These are phyloP conservation scores for Parelbella ahira DNA, from an alignment of 2,888 invertebrate species.

Conservation along the genomic window DNA sequence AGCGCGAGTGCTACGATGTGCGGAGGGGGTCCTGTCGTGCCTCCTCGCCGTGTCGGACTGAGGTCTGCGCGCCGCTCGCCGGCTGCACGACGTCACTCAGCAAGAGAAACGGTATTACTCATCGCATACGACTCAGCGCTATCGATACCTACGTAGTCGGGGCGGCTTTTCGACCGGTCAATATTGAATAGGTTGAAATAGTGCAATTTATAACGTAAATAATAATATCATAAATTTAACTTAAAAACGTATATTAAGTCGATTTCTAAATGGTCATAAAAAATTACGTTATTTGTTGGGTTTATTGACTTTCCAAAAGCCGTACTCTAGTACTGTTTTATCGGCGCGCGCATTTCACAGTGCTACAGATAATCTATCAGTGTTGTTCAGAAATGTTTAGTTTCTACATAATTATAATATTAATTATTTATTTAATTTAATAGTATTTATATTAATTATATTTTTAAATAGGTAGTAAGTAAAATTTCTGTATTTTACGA, in stretches of 20 bases:
- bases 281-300: no score
- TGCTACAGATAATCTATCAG: no score
- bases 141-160: slow-evolving; percentile 35
- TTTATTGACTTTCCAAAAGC: no score
- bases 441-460: no score
- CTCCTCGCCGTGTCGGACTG: slow-evolving; percentile 66
- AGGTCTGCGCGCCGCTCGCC: slow-evolving; percentile 44
- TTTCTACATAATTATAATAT: no score
- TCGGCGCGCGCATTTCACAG: no score
- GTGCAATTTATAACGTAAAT: background rate
- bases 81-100: slow-evolving; percentile 69
- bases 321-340: no score
- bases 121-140: slow-evolving; percentile 49
- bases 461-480: no score
- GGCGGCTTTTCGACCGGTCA: slow-evolving; percentile 41
- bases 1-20: slow-evolving; percentile 42
- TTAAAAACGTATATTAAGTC: background rate
- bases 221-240: background rate
- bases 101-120: slow-evolving; percentile 73
- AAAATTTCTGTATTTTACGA: no score
- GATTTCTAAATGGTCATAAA: no score
- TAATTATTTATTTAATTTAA: no score
- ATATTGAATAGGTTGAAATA: slow-evolving; percentile 15
- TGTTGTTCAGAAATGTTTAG: no score
- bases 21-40: slow-evolving; percentile 58